Evolutionary conservation across 2,888 invertebrate genomes (phyloP), one percentile per base, ranked within the genome.

Genomic region (Molorchus minor): DNA sequence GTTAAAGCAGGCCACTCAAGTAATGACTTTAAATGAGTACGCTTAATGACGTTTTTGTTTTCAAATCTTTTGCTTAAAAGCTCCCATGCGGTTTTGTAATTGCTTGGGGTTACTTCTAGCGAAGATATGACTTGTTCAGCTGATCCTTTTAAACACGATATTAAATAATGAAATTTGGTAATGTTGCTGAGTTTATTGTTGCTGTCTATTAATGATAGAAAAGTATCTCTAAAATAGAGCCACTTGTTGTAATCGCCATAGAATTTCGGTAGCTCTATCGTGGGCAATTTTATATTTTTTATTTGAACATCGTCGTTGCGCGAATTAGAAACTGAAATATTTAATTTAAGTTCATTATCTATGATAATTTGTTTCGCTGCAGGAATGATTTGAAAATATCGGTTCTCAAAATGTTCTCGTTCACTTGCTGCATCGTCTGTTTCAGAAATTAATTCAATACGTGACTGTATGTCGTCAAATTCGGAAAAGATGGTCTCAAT

Each of bases 71-170:
- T 43, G 45, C 49, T 54, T 25, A 64, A 55, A 19, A 67, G 25
- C 1, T 62, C 53, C 56, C 56, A 62, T 10, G 67, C 69, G 25
- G 44, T 41, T 13, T 19, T 13, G 49, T 67, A 67, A 56, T 69
- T 69, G 7, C 53, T 63, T 1, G 12, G 43, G 8, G 62, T 57
- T 7, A 65, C 51, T 21, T 61, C 46, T 17, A 65, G 49, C 2
- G 64, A 67, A 25, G 62, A n/a, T n/a, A n/a, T n/a, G n/a, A n/a
- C n/a, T n/a, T 36, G 21, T 45, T 49, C 13, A 20, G 43, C 7
- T 30, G 36, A 15, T 55, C 41, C 19, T 21, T 12, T 8, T 17
- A 40, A 8, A 21, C 20, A 13, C 15, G 41, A 15, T n/a, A 30
- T 53, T 13, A 36, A 36, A n/a, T 8, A 25, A 25, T 25, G 25